Conservation (phyloP, 2,797 vertebrate genomes). For the Caiman crocodilus region DNA sequence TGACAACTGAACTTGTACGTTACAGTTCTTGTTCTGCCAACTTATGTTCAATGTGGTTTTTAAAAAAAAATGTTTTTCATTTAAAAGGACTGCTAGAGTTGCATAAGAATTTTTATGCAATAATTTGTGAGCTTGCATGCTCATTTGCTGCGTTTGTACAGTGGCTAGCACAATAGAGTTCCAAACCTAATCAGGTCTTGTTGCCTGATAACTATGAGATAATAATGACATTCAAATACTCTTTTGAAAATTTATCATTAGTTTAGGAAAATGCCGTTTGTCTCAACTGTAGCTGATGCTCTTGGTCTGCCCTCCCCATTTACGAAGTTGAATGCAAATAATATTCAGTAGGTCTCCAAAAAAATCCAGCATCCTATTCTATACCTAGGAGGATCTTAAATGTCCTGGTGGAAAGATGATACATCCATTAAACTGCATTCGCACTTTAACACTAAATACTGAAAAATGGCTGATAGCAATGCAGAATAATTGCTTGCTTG, state of each 20-base stretch:
- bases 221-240: background rate
- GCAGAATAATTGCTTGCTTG: background rate
- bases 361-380: constrained; percentile 24
- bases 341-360: constrained; percentile 3
- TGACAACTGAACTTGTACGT: no score
- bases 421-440: background rate
- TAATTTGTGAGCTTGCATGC: background rate
- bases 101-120: background rate
- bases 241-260: background rate
- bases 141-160: background rate
- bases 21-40: no score
- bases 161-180: background rate
- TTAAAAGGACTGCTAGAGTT: background rate
- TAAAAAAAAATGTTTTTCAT: background rate
- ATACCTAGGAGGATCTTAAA: background rate
- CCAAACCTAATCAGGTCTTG: background rate
- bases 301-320: background rate
- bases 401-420: background rate
- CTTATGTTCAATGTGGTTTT: background rate
- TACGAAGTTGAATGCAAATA: background rate
- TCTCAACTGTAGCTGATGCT: constrained; percentile 7
- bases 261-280: background rate
- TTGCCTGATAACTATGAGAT: background rate
- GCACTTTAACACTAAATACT: background rate
- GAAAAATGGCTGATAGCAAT: background rate